Percentiles rank a stretch among this genome's conserved stretches.
Evolutionary conservation across 2,888 invertebrate species (phyloP).

Genomic region (Osedax frankpressi): DNA sequence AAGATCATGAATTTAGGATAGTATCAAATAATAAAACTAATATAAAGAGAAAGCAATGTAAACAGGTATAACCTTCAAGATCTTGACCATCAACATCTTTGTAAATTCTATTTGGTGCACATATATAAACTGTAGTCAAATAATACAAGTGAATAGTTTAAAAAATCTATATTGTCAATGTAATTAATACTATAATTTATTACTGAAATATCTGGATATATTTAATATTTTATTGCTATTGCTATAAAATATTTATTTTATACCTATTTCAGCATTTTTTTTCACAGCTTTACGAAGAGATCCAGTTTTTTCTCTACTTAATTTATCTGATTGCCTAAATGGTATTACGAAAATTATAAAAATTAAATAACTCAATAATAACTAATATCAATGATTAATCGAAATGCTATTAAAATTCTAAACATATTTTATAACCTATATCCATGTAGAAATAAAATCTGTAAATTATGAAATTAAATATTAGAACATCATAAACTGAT

Average conservation of each 20-base stretch:
- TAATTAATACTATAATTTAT: background rate
- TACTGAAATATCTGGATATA: too few species aligned
- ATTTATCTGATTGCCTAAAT: background rate
- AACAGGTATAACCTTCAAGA: background rate
- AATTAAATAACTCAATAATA: too few species aligned
- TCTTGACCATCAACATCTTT: background rate
- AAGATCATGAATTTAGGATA: too few species aligned
- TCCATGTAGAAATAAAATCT: background rate
- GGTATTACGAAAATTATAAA: too few species aligned
- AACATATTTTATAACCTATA: background rate
- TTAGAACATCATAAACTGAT: too few species aligned
- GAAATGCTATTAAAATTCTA: background rate
- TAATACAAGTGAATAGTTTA: background rate
- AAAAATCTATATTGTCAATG: background rate
- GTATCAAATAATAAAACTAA: too few species aligned
- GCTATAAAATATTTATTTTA: too few species aligned
- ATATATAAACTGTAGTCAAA: background rate
- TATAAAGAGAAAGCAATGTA: too few species aligned
- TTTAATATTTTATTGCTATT: too few species aligned
- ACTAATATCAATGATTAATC: too few species aligned
- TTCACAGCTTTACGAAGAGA: background rate
- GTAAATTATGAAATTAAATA: background rate
- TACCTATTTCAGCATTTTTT: background rate
- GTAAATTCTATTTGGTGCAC: background rate
- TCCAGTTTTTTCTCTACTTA: background rate